These are phyloP conservation scores for Balaeniceps rex DNA, from an alignment of 2,113 vertebrate genomes.

Conservation along the genomic window DNA sequence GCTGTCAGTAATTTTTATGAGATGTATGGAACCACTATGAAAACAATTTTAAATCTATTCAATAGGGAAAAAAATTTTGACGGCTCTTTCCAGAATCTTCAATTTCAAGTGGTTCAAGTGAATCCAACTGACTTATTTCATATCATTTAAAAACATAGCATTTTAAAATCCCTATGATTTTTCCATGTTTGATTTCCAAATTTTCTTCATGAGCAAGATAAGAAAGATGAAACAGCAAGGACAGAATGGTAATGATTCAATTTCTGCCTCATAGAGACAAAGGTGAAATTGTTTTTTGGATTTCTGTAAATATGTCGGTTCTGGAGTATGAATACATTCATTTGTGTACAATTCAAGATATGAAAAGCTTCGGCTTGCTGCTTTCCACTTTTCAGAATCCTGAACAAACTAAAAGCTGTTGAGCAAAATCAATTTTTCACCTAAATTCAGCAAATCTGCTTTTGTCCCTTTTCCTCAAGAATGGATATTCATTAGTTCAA, in stretches of 20 bases:
- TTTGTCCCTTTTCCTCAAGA: neutral
- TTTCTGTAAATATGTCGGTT: neutral
- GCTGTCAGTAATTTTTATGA: neutral
- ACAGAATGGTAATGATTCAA: neutral
- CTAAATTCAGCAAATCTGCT: neutral
- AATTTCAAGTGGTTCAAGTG: neutral
- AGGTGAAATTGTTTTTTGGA: neutral
- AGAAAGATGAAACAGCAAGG: neutral
- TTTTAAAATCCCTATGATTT: neutral
- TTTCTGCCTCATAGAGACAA: neutral
- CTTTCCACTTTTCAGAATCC: neutral
- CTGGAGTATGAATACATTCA: neutral
- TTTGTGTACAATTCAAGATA: neutral
- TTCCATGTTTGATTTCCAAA: neutral
- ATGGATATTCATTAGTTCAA: neutral
- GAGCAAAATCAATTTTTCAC: neutral
- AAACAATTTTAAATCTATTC: neutral
- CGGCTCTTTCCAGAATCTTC: neutral
- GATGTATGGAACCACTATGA: neutral
- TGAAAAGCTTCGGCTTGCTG: neutral
- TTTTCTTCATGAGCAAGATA: neutral
- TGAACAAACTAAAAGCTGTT: neutral
- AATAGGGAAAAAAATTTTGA: neutral
- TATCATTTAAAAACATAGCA: neutral
- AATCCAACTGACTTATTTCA: neutral